Percentiles rank a stretch among this genome's conserved stretches.
Evolutionary conservation across 2,888 invertebrate genomes (phyloP).

Genomic region (Pseudanteris insignis): DNA sequence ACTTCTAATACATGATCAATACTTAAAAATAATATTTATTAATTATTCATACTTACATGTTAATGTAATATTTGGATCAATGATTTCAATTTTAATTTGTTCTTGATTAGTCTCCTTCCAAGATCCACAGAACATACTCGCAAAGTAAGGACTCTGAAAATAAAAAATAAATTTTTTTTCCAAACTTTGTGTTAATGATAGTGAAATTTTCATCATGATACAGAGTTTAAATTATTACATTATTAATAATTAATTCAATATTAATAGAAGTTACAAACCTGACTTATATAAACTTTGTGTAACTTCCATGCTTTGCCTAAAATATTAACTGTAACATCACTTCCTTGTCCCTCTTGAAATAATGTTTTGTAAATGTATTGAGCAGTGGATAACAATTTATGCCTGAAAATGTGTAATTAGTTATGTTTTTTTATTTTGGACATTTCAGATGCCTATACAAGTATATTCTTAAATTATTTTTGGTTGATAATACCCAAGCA

Average conservation of each 20-base stretch:
- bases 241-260: no score
- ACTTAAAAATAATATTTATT: no score
- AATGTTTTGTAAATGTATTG: slow-evolving; percentile 82
- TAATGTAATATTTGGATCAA: slow-evolving; percentile 76
- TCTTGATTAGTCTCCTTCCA: slow-evolving; percentile 78
- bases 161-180: no score
- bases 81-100: slow-evolving; percentile 74
- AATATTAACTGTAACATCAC: slow-evolving; percentile 78
- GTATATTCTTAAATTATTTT: no score
- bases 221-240: no score
- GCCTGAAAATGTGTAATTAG: no score
- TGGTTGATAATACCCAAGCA: no score
- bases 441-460: no score
- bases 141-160: slow-evolving; percentile 77
- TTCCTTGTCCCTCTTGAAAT: slow-evolving; percentile 79
- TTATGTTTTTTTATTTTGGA: no score
- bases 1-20: no score
- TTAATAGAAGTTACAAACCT: slow-evolving; percentile 67
- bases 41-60: slow-evolving; percentile 69
- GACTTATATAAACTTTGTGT: slow-evolving; percentile 82
- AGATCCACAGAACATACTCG: slow-evolving; percentile 82
- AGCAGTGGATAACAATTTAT: slow-evolving; percentile 76
- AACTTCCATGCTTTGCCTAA: slow-evolving; percentile 77
- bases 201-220: no score
- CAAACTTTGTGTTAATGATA: no score